phyloP scores from a whole-genome alignment of 2,113 vertebrate species.

The Grammomys dolichurus region DNA sequence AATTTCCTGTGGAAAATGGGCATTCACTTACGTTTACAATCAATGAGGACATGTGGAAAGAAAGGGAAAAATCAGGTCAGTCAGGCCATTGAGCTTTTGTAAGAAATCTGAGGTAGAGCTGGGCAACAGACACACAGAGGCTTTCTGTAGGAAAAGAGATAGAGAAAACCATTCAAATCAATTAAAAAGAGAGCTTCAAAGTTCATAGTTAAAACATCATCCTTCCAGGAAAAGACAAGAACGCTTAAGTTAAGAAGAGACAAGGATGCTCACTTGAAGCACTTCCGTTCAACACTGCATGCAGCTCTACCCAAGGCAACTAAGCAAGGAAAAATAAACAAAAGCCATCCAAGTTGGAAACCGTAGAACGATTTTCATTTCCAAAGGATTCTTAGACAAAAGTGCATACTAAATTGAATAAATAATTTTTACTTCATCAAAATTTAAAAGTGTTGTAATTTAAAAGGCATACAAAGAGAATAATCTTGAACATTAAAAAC shows the following conservation, averaged over 20 bases:
- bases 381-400: background rate
- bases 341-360: background rate
- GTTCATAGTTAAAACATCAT: background rate
- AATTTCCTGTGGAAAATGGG: slow-evolving; percentile 7
- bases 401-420: background rate
- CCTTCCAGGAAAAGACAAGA: slow-evolving; percentile 19
- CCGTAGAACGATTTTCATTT: background rate
- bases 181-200: slow-evolving; percentile 6
- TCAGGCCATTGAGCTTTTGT: slow-evolving; percentile 7
- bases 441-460: background rate
- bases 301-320: background rate
- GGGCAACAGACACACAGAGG: background rate
- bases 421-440: background rate
- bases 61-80: background rate
- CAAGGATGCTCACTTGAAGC: background rate
- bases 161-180: slow-evolving; percentile 9
- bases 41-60: background rate
- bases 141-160: background rate
- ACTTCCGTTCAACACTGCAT: slow-evolving; percentile 7
- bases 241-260: background rate
- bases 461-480: background rate
- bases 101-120: slow-evolving; percentile 2
- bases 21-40: slow-evolving; percentile 45
- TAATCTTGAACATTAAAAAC: slow-evolving; percentile 28
- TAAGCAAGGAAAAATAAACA: slow-evolving; percentile 36